A percentile compares a stretch with the other conserved stretches of the same genome.
These are phyloP conservation scores for Papilio machaon DNA, from an alignment of 1,140 invertebrate species.

Conservation along the genomic window DNA sequence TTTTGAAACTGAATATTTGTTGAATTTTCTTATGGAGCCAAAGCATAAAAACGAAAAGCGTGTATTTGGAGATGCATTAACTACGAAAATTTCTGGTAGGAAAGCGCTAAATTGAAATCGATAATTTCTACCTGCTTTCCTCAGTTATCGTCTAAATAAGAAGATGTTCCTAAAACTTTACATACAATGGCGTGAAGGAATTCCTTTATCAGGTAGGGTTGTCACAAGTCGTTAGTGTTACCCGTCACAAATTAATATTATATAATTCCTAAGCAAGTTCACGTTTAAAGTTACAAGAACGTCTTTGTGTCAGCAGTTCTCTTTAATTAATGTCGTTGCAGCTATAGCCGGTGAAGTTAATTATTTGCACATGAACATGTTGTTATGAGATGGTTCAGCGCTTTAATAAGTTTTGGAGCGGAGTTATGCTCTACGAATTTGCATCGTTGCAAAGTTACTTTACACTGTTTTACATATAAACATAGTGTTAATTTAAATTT, in stretches of 20 bases:
- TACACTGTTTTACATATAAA: conserved; percentile 6
- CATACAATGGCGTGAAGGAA: not conserved
- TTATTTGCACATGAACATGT: conserved; percentile 22
- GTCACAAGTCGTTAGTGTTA: not conserved
- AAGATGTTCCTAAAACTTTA: not conserved
- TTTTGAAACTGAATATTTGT: not conserved
- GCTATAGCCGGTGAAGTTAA: conserved; percentile 20
- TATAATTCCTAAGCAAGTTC: not conserved
- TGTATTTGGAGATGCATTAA: too few relatives aligned
- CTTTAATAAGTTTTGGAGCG: conserved; percentile 17
- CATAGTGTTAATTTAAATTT: conserved; percentile 5
- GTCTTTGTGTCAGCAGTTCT: conserved; percentile 11
- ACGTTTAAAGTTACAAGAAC: conserved; percentile 9
- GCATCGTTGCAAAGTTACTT: conserved; percentile 10
- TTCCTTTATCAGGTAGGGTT: not conserved
- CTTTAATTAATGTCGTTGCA: conserved; percentile 9
- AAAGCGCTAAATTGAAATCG: too few relatives aligned
- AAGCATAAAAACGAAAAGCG: too few relatives aligned
- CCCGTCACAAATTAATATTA: not conserved
- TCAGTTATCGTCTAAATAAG: too few relatives aligned
- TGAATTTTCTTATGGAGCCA: too few relatives aligned
- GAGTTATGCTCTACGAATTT: conserved; percentile 21
- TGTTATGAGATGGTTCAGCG: conserved; percentile 21
- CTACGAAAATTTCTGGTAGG: too few relatives aligned
- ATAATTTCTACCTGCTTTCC: too few relatives aligned